These are phyloP conservation scores for Albula glossodonta DNA, from an alignment of 2,113 vertebrate species.

Conservation along the genomic window DNA sequence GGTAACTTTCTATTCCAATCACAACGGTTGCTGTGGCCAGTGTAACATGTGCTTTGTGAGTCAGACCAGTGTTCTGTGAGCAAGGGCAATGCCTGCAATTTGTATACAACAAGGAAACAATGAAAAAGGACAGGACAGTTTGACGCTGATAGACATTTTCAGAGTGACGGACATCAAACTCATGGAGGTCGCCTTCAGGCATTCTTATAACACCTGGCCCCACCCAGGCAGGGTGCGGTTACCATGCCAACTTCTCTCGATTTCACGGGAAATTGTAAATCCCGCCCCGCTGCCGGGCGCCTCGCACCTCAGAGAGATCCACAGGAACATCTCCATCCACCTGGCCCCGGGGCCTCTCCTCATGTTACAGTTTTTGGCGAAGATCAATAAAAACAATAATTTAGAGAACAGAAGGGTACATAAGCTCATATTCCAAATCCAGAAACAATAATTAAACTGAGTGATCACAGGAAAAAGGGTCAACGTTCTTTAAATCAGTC, in stretches of 20 bases:
- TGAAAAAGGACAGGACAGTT: background rate
- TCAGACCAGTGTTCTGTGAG: background rate
- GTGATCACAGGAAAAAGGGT: conserved; percentile 13
- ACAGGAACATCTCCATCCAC: background rate
- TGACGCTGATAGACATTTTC: background rate
- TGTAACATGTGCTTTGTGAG: no score
- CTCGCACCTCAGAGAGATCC: background rate
- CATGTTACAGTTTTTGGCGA: background rate
- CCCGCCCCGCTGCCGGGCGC: background rate
- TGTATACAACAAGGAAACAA: background rate
- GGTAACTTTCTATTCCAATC: no score
- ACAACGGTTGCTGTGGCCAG: no score
- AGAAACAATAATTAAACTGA: conserved; percentile 30
- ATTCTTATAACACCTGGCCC: background rate
- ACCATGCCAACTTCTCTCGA: background rate
- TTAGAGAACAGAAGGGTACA: background rate
- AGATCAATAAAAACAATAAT: background rate
- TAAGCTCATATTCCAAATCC: conserved; percentile 26
- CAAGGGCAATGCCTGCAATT: background rate
- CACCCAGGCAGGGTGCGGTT: background rate
- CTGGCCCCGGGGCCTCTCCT: background rate
- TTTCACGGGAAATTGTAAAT: background rate
- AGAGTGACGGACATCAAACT: background rate
- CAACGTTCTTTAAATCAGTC: conserved; percentile 33
- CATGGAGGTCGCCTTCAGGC: background rate